These are phyloP conservation scores for Hormaphis cornu DNA, from an alignment of 1,140 invertebrate genomes.

Conservation along the genomic window DNA sequence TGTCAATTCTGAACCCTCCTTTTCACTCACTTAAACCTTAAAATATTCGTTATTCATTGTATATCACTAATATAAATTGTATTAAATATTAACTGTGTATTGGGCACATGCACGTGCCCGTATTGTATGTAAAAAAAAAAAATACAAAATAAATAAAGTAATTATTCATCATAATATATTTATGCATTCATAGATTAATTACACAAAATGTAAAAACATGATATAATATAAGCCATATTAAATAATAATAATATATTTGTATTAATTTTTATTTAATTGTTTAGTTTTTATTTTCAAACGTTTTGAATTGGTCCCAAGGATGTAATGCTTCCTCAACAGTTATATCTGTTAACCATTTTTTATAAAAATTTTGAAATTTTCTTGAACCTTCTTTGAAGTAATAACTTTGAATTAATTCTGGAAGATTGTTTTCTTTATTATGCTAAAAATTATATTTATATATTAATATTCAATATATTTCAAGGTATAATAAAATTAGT, in stretches of 20 bases:
- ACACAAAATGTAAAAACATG: no score
- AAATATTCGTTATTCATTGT: no score
- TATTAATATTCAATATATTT: not conserved
- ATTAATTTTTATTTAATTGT: not conserved
- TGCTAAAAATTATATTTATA: not conserved
- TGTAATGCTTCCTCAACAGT: constrained; percentile 11
- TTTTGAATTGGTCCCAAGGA: constrained; percentile 34
- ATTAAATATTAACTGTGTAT: no score
- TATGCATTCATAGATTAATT: no score
- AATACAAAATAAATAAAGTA: no score
- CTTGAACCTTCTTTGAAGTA: constrained; percentile 19
- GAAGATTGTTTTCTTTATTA: not conserved
- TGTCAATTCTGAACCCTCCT: no score
- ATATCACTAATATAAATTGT: no score
- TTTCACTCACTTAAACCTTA: no score
- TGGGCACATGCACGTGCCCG: no score
- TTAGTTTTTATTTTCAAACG: not conserved
- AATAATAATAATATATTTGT: not conserved
- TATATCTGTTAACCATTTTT: constrained; percentile 12
- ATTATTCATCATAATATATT: no score
- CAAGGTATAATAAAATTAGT: no score
- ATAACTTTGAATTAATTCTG: not conserved
- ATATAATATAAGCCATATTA: not conserved
- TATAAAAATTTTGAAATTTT: constrained; percentile 27
- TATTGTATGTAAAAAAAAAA: no score